phyloP scores from a whole-genome alignment of 2,888 invertebrate genomes.

The Leuctra nigra region DNA sequence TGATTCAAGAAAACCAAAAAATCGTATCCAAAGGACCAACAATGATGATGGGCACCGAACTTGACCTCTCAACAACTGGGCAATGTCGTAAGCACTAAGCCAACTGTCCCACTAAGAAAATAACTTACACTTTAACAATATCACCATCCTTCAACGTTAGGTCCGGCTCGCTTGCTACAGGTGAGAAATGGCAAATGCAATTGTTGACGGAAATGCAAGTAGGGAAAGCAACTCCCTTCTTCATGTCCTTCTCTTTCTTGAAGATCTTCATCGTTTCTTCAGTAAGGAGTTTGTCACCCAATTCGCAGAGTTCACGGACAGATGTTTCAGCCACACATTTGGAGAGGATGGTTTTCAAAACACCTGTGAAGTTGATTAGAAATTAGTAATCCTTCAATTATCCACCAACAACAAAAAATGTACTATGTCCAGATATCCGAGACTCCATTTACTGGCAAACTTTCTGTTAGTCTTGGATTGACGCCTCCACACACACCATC shows the following conservation, averaged over 20 bases:
- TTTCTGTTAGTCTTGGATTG: too few species aligned
- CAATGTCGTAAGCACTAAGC: too few species aligned
- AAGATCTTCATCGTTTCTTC: slow-evolving; percentile 95
- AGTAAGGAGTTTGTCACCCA: slow-evolving; percentile 76
- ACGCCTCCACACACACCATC: neutral
- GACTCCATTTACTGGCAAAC: too few species aligned
- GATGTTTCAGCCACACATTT: slow-evolving; percentile 84
- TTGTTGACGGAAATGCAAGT: slow-evolving; percentile 98
- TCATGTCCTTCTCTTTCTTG: slow-evolving; percentile 97
- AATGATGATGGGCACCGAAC: too few species aligned
- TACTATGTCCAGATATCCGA: neutral
- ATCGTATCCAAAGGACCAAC: too few species aligned
- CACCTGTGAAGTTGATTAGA: slow-evolving; percentile 51
- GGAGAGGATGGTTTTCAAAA: slow-evolving; percentile 78
- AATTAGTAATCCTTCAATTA: too few species aligned
- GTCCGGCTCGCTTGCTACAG: slow-evolving; percentile 88
- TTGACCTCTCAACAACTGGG: too few species aligned
- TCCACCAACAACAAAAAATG: neutral
- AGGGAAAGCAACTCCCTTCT: slow-evolving; percentile 98
- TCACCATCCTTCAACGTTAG: slow-evolving; percentile 82
- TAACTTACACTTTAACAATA: slow-evolving; percentile 91
- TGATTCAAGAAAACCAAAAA: too few species aligned
- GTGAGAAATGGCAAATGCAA: slow-evolving; percentile 98
- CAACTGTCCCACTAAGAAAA: too few species aligned
- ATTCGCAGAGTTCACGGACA: slow-evolving; percentile 85